Conservation (phyloP, 2,113 vertebrate genomes). For the Epinephelus lanceolatus region DNA sequence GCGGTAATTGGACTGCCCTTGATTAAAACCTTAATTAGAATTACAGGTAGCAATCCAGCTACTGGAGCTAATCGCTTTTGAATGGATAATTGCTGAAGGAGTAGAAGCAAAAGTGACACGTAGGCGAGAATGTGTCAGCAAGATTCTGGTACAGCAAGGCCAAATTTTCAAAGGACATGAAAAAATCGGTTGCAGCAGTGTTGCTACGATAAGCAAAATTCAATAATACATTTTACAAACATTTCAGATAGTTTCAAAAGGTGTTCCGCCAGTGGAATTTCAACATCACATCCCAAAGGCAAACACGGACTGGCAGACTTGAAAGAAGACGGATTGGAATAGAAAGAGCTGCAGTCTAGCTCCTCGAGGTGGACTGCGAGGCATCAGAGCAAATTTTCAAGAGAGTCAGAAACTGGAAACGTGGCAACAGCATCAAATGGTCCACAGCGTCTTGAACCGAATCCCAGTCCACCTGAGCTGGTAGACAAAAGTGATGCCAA, state of each 20-base stretch:
- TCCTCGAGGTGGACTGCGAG: constrained; percentile 47
- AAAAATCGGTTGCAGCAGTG: background rate
- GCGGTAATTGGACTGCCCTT: background rate
- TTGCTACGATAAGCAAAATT: constrained; percentile 33
- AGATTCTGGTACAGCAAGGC: background rate
- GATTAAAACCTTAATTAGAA: constrained; percentile 36
- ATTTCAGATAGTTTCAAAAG: constrained; percentile 49
- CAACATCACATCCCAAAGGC: constrained; percentile 38
- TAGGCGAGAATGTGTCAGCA: background rate
- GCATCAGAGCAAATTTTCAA: constrained; percentile 28
- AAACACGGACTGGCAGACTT: constrained; percentile 11
- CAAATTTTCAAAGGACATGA: background rate
- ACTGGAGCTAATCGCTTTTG: constrained; percentile 14
- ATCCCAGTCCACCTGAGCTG: constrained; percentile 42
- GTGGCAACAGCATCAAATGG: constrained; percentile 53
- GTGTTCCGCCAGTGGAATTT: constrained; percentile 19
- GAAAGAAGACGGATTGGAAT: constrained; percentile 46
- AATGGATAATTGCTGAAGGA: constrained; percentile 14
- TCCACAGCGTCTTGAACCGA: constrained; percentile 7
- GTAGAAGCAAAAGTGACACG: background rate
- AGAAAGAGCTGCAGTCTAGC: constrained; percentile 34
- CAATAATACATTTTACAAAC: constrained; percentile 41
- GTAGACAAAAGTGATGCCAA: constrained; percentile 18
- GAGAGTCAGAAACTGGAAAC: constrained; percentile 22
- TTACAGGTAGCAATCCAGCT: constrained; percentile 13